A percentile compares a stretch with the other conserved stretches of the same genome.
phyloP scores from a whole-genome alignment of 1,140 invertebrate species.

The Muscidifurax raptorellus region DNA sequence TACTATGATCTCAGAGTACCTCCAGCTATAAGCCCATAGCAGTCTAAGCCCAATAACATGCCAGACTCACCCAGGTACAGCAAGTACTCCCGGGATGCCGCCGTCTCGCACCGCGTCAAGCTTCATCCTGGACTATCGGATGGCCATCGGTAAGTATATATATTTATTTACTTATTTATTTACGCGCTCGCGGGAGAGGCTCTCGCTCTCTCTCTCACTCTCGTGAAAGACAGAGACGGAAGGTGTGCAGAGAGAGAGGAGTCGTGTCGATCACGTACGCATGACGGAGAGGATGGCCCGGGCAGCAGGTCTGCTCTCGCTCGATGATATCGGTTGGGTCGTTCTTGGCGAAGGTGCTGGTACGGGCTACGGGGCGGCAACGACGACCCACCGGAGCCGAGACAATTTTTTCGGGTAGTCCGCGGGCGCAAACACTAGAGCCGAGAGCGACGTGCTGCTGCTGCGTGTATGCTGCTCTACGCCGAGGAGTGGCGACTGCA shows the following conservation, averaged over 20 bases:
- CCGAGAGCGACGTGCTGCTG: background rate
- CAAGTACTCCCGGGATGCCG: background rate
- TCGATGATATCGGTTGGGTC: background rate
- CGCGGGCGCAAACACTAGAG: background rate
- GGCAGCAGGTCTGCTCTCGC: background rate
- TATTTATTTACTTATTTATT: background rate
- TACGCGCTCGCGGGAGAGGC: background rate
- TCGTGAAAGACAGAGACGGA: background rate
- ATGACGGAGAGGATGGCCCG: background rate
- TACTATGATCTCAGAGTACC: background rate
- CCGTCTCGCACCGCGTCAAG: background rate
- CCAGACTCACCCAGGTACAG: slow-evolving; percentile 20
- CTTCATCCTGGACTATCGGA: background rate
- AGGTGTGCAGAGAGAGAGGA: background rate
- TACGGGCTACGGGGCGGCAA: background rate
- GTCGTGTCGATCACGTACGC: background rate
- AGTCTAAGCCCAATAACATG: background rate
- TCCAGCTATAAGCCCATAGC: background rate
- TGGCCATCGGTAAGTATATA: background rate
- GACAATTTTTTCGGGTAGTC: background rate
- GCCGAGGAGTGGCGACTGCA: background rate
- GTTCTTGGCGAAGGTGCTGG: background rate
- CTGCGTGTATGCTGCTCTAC: background rate
- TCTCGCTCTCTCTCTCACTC: background rate
- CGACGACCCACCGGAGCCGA: background rate